phyloP scores from a whole-genome alignment of 1,140 invertebrate genomes.

The Pantala flavescens region DNA sequence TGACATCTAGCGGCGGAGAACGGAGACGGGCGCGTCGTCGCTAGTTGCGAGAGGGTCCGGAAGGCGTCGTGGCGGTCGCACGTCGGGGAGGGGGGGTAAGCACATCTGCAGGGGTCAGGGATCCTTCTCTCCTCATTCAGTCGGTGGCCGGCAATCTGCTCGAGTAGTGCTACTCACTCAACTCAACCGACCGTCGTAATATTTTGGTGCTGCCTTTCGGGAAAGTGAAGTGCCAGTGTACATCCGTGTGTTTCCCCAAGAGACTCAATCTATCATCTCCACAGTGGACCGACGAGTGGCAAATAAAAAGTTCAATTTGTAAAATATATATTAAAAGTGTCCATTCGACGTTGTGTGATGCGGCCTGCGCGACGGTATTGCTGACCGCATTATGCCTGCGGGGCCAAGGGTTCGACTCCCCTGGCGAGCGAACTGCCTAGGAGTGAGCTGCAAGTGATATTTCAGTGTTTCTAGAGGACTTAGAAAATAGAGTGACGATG shows the following conservation, averaged over 20 bases:
- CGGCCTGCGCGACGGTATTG: no score
- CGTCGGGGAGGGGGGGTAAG: neutral
- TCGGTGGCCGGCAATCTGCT: neutral
- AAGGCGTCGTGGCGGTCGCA: neutral
- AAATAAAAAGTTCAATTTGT: no score
- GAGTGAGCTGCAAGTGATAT: neutral
- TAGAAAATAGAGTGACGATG: neutral
- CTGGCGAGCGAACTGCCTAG: neutral
- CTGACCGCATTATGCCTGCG: neutral
- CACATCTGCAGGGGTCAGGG: neutral
- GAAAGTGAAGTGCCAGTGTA: neutral
- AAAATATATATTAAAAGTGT: no score
- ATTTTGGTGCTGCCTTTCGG: neutral
- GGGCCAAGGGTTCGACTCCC: neutral
- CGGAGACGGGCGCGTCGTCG: neutral
- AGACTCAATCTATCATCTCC: no score
- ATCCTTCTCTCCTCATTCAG: neutral
- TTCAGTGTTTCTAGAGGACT: neutral
- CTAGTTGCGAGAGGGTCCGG: neutral
- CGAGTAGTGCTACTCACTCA: neutral
- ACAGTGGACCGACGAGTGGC: no score
- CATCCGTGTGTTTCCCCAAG: no score
- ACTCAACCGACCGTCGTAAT: neutral
- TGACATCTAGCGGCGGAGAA: neutral
- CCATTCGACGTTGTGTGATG: no score